phyloP scores from a whole-genome alignment of 2,113 vertebrate species.

The Gymnorhina tibicen region DNA sequence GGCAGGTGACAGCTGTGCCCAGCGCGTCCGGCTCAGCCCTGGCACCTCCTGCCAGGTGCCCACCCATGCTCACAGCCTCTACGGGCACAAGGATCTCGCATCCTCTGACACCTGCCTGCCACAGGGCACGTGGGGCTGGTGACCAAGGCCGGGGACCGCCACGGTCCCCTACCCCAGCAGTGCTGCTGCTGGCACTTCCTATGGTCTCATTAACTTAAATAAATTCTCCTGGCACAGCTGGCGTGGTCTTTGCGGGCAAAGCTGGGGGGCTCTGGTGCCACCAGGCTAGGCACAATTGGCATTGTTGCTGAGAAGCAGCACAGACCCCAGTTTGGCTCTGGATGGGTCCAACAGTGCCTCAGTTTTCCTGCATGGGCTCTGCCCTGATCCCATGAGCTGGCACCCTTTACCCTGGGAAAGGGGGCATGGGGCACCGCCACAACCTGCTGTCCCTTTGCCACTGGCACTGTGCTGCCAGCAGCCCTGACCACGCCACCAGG shows the following conservation, averaged over 20 bases:
- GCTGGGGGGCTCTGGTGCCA: neutral
- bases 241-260: neutral
- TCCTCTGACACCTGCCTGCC: neutral
- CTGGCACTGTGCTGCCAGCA: neutral
- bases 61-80: rapidly evolving
- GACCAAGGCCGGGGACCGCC: neutral
- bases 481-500: neutral
- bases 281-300: too few species aligned
- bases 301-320: neutral
- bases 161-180: rapidly evolving
- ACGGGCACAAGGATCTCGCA: neutral
- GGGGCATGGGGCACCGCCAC: rapidly evolving
- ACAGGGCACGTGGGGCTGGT: neutral
- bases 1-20: constrained; percentile 70
- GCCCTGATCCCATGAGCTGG: neutral
- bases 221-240: neutral
- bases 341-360: neutral
- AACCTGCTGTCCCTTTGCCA: neutral
- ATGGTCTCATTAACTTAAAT: neutral
- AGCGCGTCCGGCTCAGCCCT: neutral
- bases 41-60: neutral
- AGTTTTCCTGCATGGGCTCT: neutral
- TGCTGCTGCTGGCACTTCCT: neutral
- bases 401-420: neutral
- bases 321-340: neutral